phyloP scores from a whole-genome alignment of 2,888 invertebrate genomes.

The Polydrusus cervinus region DNA sequence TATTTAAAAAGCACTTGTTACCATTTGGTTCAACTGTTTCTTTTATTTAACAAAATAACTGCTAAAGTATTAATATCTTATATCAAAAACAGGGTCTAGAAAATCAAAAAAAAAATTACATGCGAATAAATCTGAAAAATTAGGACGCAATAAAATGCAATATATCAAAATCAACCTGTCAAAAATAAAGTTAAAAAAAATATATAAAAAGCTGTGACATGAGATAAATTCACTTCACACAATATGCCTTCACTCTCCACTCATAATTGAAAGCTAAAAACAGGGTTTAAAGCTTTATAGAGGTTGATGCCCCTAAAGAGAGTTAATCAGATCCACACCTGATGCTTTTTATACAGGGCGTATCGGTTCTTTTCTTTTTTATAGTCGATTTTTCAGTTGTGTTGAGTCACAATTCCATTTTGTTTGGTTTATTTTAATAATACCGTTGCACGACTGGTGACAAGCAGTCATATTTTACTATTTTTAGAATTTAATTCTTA shows the following conservation, averaged over 20 bases:
- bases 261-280: constrained; percentile 37
- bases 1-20: no score
- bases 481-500: not conserved
- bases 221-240: constrained; percentile 20
- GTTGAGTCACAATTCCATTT: constrained; percentile 19
- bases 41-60: no score
- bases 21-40: no score
- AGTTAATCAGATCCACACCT: constrained; percentile 38
- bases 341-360: constrained; percentile 38
- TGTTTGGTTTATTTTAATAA: constrained; percentile 10
- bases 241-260: constrained; percentile 13
- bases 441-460: not conserved
- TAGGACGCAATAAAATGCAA: not conserved
- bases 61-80: no score
- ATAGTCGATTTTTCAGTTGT: constrained; percentile 21
- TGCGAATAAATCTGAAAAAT: not conserved
- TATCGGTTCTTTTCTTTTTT: constrained; percentile 32
- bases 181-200: constrained; percentile 4
- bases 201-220: constrained; percentile 1
- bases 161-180: not conserved
- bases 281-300: constrained; percentile 39
- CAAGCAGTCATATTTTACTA: not conserved
- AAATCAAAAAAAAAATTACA: not conserved
- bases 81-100: no score
- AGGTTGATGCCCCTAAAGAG: constrained; percentile 42